Evolutionary conservation across 2,888 invertebrate species (phyloP), one percentile per base, ranked within the genome.

Genomic region (Campopleginae sp.): DNA sequence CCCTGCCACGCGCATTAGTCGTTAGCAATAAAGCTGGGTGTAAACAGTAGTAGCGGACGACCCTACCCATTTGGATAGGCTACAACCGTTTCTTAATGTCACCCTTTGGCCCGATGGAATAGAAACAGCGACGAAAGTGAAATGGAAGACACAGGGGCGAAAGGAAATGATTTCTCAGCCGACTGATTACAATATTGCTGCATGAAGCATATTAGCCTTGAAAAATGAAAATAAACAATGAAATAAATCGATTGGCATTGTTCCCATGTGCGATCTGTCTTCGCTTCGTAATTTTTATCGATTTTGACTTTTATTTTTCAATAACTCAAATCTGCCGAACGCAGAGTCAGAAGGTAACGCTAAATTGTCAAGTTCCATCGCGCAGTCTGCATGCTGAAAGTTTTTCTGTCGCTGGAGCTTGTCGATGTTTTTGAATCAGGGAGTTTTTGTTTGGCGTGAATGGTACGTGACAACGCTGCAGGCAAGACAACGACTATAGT

Each of bases 11-110:
- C 89, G 90, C 90, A 90, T 91, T 89, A 89, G 88, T 87, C 89
- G 88, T 89, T 89, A 90, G 91, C 91, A 91, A 91, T 91, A 91
- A 91, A 91, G 90, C 88, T 89, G 88, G 89, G 90, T 91, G 91
- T 91, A 91, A 91, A 91, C 91, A 90, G 88, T 84, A 84, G 71
- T 80, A 58, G 72, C 84, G 83, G 86, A 82, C 82, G 78, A 88
- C 78, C 84, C 71, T 76, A 65, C 80, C 76, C 81, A 75, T 86
- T 82, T 82, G 72, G 79, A 77, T 80, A 78, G 86, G 84, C 82
- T 81, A 77, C 54, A 82, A 78, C 76, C 65, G 66, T 85, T 86
- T 82, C 82, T 86, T 78, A 84, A 78, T 85, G 87, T 86, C 85
- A 85, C 31, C 83, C 44, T 66, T 33, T 63, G 63, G 42, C 68